These are phyloP conservation scores for Aphis craccivora DNA, from an alignment of 1,140 invertebrate species.

Conservation along the genomic window DNA sequence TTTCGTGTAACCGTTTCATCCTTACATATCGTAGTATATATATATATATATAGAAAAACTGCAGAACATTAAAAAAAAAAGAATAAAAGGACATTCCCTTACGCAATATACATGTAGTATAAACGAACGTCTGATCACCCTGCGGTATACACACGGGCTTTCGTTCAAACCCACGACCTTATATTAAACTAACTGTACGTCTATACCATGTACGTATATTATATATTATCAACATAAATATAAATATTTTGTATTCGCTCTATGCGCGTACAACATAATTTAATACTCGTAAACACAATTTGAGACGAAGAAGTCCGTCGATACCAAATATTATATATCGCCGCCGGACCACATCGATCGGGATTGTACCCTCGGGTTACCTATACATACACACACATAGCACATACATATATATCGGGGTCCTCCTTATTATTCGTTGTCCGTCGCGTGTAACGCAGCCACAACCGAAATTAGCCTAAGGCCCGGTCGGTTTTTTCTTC, in stretches of 20 bases:
- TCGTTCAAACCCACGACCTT: neutral
- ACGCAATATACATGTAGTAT: neutral
- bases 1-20: neutral
- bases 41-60: neutral
- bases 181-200: neutral
- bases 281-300: neutral
- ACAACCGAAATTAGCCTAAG: conserved; percentile 45
- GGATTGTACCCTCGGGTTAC: conserved; percentile 43
- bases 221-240: neutral
- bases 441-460: neutral
- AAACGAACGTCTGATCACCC: neutral
- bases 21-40: neutral
- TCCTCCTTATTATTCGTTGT: conserved; percentile 37
- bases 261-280: neutral
- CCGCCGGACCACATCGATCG: neutral
- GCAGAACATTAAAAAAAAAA: neutral
- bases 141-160: neutral
- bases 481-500: conserved; percentile 43
- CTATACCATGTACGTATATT: neutral
- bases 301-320: neutral
- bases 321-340: neutral
- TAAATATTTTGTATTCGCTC: neutral
- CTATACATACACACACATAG: neutral
- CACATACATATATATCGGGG: neutral
- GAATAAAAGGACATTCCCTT: neutral